Base-by-base conservation (phyloP, 2,888 invertebrate genomes). In the Hetaerina titia region DNA sequence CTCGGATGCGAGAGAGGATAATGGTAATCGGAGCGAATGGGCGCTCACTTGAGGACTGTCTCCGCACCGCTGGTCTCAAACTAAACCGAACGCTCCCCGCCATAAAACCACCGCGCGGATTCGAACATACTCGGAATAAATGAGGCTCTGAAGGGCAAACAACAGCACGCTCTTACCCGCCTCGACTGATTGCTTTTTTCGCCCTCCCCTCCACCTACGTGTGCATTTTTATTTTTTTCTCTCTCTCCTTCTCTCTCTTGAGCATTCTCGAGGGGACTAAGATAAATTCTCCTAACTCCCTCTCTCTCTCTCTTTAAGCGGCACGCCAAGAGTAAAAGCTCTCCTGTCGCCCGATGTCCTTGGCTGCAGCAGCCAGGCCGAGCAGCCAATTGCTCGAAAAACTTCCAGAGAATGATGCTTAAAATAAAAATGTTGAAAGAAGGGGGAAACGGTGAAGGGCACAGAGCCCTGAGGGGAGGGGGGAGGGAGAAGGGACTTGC, bases 361-460 rank as follows among this genome's bases (percentile, higher is more conserved):
- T 4, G 17, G 7, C 5, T 57, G 22, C 57, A 6, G 17, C 17
- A n/a, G 6, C 69, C 69, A 22, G 17, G 15, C 11, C 17, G 89
- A 58, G 57, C 56, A 89, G 89, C 58, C 89, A 89, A 89, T 89
- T 89, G 89, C 89, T 58, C 58, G 89, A 58, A 89, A 89, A 89
- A 56, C 58, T 89, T 89, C n/a, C 89, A 22, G 89, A 89, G 56
- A n/a, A 13, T 19, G 88, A 88, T 57, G 22, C 89, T 58, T 57
- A 45, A 57, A 57, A 56, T 31, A 9, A 56, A 88, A 88, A 57
- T 57, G n/a, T 6, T 58, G 58, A 17, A 56, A 45, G 45, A 45
- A 45, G 45, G 45, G 22, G n/a, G 57, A 89, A 89, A 57, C n/a
- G 58, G 17, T 6, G 57, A 89, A 9, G 58, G 57, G 58, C 58